Conservation (phyloP, 2,113 vertebrate species). For the Pongo pygmaeus region DNA sequence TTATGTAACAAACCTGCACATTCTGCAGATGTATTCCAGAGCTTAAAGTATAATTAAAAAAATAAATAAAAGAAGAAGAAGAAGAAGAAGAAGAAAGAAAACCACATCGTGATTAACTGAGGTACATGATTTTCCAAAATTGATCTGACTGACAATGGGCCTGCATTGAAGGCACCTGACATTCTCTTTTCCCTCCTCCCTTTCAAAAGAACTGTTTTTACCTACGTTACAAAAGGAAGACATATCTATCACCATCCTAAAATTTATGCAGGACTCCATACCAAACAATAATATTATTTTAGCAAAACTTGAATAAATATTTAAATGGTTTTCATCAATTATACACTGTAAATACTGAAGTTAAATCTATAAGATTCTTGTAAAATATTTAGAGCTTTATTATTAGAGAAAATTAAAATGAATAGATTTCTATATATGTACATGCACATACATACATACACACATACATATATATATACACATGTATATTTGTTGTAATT, state of each 20-base stretch:
- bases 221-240: neutral
- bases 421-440: neutral
- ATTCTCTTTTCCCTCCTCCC: neutral
- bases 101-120: neutral
- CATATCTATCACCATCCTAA: neutral
- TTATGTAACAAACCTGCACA: too few species aligned
- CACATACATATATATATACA: neutral
- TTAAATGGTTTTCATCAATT: neutral
- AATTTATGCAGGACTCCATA: neutral
- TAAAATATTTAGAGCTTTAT: neutral
- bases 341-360: neutral
- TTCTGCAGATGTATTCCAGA: too few species aligned
- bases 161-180: neutral
- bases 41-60: too few species aligned
- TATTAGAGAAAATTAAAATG: neutral
- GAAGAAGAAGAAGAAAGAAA: neutral
- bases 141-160: neutral
- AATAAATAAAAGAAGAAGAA: rapidly evolving
- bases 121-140: neutral
- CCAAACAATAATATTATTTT: neutral
- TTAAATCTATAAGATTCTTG: neutral
- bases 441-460: neutral
- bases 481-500: neutral
- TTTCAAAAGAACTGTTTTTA: neutral
- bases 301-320: neutral